These are phyloP conservation scores for Habrosyne pyritoides DNA, from an alignment of 2,888 invertebrate species.

Conservation along the genomic window DNA sequence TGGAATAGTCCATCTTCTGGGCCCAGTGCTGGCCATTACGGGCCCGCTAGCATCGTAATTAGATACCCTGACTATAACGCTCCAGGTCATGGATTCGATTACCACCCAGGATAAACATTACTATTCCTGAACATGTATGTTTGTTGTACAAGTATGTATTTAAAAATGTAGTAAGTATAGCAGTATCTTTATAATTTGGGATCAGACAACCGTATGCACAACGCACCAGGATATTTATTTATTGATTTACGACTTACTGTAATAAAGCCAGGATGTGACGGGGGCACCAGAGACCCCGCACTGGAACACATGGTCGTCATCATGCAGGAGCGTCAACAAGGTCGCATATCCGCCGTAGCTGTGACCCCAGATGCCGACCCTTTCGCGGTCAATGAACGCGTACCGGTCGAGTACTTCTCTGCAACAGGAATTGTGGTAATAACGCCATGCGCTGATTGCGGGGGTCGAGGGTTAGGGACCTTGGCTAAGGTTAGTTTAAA, in stretches of 20 bases:
- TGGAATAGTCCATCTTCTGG: no score
- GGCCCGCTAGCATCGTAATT: no score
- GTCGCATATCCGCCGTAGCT: slow-evolving; percentile 97
- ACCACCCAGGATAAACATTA: no score
- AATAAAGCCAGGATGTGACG: slow-evolving; percentile 95
- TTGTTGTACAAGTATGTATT: no score
- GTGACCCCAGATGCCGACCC: slow-evolving; percentile 95
- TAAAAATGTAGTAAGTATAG: no score
- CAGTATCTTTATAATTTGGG: no score
- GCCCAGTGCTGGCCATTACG: no score
- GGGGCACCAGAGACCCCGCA: slow-evolving; percentile 96
- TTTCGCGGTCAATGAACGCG: slow-evolving; percentile 86
- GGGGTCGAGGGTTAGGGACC: not conserved
- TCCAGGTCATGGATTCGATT: no score
- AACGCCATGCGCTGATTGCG: not conserved
- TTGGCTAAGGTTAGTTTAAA: not conserved
- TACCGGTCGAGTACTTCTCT: slow-evolving; percentile 82
- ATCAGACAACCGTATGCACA: no score
- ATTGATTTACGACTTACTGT: slow-evolving; percentile 85
- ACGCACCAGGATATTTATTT: not conserved
- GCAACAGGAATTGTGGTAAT: slow-evolving; percentile 27
- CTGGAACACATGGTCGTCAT: slow-evolving; percentile 87
- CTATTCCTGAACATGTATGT: no score
- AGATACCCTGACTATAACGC: no score
- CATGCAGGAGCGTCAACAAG: slow-evolving; percentile 88